These are phyloP conservation scores for Ophiodon elongatus DNA, from an alignment of 2,113 vertebrate genomes.

Conservation along the genomic window DNA sequence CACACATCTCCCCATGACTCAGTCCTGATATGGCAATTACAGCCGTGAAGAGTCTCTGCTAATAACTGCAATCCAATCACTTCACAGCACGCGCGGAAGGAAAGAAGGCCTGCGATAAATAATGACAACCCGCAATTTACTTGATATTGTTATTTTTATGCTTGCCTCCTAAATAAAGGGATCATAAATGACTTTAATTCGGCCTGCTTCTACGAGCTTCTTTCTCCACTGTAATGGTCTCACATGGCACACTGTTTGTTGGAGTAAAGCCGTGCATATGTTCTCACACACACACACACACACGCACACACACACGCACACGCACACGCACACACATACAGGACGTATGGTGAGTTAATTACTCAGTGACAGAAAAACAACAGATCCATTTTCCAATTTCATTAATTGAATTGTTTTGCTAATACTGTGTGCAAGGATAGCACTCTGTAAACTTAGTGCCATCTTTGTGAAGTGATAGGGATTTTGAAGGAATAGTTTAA, in stretches of 20 bases:
- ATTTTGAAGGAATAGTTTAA: background rate
- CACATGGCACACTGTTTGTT: background rate
- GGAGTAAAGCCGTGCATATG: background rate
- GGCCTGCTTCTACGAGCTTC: background rate
- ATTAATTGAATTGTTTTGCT: background rate
- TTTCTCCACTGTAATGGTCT: constrained; percentile 1
- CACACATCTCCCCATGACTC: constrained; percentile 74
- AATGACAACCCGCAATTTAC: constrained; percentile 76
- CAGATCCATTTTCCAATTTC: background rate
- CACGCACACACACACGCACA: background rate
- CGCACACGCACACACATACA: background rate
- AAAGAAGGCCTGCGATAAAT: constrained; percentile 63
- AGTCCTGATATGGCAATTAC: constrained; percentile 79
- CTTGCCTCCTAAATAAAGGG: constrained; percentile 54
- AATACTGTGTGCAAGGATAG: background rate
- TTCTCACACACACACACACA: background rate
- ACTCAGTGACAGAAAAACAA: background rate
- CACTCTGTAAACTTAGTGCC: background rate
- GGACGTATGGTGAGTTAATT: background rate
- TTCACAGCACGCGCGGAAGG: constrained; percentile 63
- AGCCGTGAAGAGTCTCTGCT: constrained; percentile 70
- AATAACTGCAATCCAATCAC: constrained; percentile 82
- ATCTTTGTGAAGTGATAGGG: background rate
- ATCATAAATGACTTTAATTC: constrained; percentile 53
- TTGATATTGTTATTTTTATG: constrained; percentile 70